Evolutionary conservation across 1,140 invertebrate species (phyloP).

Genomic region (Nomia melanderi): DNA sequence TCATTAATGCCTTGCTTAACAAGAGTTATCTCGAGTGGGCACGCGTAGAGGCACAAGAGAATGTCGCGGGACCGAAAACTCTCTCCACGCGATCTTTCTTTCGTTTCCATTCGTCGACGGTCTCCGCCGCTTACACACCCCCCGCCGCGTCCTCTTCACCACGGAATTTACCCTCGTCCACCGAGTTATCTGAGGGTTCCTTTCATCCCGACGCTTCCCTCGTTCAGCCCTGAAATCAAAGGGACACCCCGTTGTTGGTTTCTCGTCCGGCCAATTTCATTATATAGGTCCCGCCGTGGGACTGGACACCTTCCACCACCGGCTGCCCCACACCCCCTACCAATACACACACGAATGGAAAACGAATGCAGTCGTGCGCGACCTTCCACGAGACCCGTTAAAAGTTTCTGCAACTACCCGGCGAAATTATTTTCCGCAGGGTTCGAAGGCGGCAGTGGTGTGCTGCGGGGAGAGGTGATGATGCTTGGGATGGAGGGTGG

Average conservation of each 20-base stretch:
- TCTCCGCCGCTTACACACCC: background rate
- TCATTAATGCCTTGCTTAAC: constrained; percentile 69
- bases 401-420: background rate
- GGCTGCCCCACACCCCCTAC: too few relatives aligned
- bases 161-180: constrained; percentile 57
- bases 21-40: constrained; percentile 65
- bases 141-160: constrained; percentile 5
- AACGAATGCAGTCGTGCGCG: constrained; percentile 10
- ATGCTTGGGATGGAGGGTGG: too few relatives aligned
- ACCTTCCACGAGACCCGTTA: background rate
- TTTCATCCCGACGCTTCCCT: constrained; percentile 57
- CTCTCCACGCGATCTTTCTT: constrained; percentile 11
- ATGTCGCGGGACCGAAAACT: constrained; percentile 47
- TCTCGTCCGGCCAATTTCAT: constrained; percentile 63
- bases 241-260: constrained; percentile 51
- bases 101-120: constrained; percentile 43
- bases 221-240: constrained; percentile 56
- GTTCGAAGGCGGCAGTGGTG: too few relatives aligned
- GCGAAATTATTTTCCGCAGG: too few relatives aligned
- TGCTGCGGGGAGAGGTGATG: too few relatives aligned
- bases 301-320: constrained; percentile 41
- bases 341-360: constrained; percentile 17
- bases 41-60: constrained; percentile 64
- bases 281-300: constrained; percentile 59
- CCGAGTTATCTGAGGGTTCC: constrained; percentile 62